Conservation (phyloP, 2,888 invertebrate species). For the Argyra leucocephala region DNA sequence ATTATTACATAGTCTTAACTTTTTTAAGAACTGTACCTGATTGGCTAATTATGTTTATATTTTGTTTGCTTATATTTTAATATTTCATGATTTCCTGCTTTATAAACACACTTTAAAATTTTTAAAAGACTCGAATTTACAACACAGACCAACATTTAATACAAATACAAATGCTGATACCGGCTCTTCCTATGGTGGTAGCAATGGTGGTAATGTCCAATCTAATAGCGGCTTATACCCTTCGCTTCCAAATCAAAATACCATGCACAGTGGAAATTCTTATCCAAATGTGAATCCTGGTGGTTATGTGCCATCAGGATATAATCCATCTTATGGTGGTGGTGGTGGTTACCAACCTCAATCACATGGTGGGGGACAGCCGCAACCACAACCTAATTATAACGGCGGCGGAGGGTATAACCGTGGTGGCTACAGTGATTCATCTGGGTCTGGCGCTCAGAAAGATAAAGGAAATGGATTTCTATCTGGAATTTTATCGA, state of each 20-base stretch:
- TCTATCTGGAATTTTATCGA: constrained; percentile 39
- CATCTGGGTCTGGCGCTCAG: constrained; percentile 29
- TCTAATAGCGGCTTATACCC: constrained; percentile 23
- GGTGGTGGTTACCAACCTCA: constrained; percentile 24
- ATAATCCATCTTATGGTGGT: constrained; percentile 23
- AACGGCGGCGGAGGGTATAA: constrained; percentile 13
- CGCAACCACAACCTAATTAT: neutral
- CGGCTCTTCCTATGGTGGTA: constrained; percentile 17
- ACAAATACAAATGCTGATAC: neutral
- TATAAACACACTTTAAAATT: neutral
- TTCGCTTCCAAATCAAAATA: constrained; percentile 15
- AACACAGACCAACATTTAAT: constrained; percentile 2
- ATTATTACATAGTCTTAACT: too few species aligned
- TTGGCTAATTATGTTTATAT: neutral
- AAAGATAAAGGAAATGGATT: constrained; percentile 36
- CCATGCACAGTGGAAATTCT: constrained; percentile 24
- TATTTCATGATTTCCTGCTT: neutral
- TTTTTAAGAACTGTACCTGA: too few species aligned
- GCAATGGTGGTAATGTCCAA: constrained; percentile 26
- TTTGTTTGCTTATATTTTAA: neutral
- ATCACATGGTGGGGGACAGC: constrained; percentile 14
- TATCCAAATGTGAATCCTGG: constrained; percentile 22
- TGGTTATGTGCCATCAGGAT: constrained; percentile 30
- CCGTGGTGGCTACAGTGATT: constrained; percentile 24
- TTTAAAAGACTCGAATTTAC: neutral